Percentiles rank a stretch among this genome's conserved stretches.
Evolutionary conservation across 2,797 vertebrate genomes (phyloP).

Genomic region (Artibeus jamaicensis): DNA sequence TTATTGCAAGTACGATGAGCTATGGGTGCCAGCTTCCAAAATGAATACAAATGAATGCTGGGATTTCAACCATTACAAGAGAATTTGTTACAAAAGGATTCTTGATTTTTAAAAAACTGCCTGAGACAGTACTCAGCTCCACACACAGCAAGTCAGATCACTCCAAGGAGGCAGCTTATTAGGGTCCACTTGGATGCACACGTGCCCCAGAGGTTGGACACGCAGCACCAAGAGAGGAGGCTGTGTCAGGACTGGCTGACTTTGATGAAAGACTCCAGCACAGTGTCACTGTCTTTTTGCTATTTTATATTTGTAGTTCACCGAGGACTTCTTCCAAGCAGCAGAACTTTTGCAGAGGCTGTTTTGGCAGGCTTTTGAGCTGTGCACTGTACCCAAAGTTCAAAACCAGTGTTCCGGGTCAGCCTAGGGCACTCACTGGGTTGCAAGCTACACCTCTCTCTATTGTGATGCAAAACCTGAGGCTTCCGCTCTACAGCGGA

Average conservation of each 20-base stretch:
- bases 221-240: neutral
- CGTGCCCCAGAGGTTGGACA: neutral
- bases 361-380: neutral
- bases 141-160: neutral
- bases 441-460: neutral
- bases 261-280: neutral
- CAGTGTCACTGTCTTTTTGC: neutral
- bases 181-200: neutral
- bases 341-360: neutral
- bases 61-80: constrained; percentile 41
- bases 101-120: constrained; percentile 31
- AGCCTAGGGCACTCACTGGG: fast-evolving
- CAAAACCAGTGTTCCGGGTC: neutral
- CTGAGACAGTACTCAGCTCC: neutral
- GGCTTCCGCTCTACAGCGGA: fast-evolving
- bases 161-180: neutral
- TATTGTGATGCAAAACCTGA: neutral
- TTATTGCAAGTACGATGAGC: constrained; percentile 28
- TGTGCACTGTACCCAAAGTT: neutral
- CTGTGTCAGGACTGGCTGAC: neutral
- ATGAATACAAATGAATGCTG: constrained; percentile 41
- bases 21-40: constrained; percentile 32
- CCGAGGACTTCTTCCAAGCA: neutral
- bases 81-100: constrained; percentile 43
- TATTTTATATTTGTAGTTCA: neutral